Evolutionary conservation across 2,113 vertebrate genomes (phyloP).

Genomic region (Capricornis sumatraensis): DNA sequence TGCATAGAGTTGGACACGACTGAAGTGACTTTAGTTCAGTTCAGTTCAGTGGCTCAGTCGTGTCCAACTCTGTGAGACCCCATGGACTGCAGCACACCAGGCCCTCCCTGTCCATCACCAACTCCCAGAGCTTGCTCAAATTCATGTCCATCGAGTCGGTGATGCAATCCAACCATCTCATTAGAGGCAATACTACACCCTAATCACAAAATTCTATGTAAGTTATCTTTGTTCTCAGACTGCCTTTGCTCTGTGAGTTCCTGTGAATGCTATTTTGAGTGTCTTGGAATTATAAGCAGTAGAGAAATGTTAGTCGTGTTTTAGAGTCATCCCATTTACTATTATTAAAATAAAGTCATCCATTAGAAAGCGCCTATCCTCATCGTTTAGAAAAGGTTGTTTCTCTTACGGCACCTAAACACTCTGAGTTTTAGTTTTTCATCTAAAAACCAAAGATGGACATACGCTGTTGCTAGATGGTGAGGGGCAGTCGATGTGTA

Average conservation of each 20-base stretch:
- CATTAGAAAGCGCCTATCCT: neutral
- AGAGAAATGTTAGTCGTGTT: neutral
- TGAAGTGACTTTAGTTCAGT: neutral
- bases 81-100: neutral
- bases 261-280: neutral
- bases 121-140: accelerated
- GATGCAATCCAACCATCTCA: neutral
- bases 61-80: neutral
- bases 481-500: neutral
- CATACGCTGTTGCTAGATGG: neutral
- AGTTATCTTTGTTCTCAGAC: neutral
- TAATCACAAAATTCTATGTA: neutral
- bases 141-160: accelerated
- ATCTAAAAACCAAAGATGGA: neutral
- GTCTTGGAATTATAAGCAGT: neutral
- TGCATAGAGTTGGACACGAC: neutral
- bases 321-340: neutral
- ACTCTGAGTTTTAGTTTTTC: neutral
- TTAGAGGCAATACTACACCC: neutral
- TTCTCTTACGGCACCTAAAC: neutral
- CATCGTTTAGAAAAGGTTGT: neutral
- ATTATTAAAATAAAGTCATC: neutral
- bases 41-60: neutral
- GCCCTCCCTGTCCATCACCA: neutral
- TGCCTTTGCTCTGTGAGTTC: neutral